Base-by-base conservation (phyloP, 2,797 vertebrate genomes). In the Amphiprion clarkii region DNA sequence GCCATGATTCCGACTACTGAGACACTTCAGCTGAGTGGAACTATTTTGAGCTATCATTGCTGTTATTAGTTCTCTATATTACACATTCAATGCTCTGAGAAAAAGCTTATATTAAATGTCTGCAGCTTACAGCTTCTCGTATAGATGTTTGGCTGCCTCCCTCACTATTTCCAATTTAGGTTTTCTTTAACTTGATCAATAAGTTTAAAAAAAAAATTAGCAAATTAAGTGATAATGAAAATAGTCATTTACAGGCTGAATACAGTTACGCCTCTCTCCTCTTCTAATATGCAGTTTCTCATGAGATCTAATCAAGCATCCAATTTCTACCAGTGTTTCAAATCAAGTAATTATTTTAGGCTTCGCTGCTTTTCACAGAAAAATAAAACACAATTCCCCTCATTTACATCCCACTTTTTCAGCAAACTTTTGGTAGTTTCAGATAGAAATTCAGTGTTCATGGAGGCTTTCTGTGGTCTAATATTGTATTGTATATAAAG, bases 251-350 rank as follows among this genome's bases (percentile, higher is more conserved):
- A 25, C 56, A 48, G 36, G 11, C 25, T 5, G 25, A 27, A 66
- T 67, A 33, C 46, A 73, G 66, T 74, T 53, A 29, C 42, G 53
- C 48, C 42, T 40, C 67, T 71, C 23, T 4, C 59, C 29, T 33
- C 25, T 16, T 68, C 49, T 69, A 42, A 59, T 77, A 51, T 42
- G 59, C 52, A 65, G 56, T 57, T 60, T 72, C 73, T 56, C 57
- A 27, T 66, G 71, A 79, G 74, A 76, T 74, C 58, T 79, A 85
- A 77, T 82, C 54, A 80, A 53, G 69, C 52, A 68, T 81, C 74
- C 39, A 72, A 54, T 70, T 79, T 49, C 64, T 44, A 25, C 7
- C 54, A 36, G 31, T 58, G 67, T 42, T n/a, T 65, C 51, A 59
- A 76, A 71, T 80, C 44, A 72, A 54, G 44, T 31, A 58, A 60